Conservation (phyloP, 2,113 vertebrate species). For the Anguilla rostrata region DNA sequence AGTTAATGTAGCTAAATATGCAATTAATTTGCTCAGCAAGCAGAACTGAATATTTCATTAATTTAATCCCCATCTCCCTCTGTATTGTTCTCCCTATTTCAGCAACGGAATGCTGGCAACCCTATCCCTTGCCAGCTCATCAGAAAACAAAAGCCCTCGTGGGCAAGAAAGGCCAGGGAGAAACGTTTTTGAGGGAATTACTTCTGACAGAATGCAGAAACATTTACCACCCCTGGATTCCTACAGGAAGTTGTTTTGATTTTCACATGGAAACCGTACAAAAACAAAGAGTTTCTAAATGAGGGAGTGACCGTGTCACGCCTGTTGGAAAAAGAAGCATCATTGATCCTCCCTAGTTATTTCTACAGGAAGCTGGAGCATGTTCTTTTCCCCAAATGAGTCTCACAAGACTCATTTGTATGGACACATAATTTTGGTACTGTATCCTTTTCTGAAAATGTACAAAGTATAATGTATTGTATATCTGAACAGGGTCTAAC, state of each 20-base stretch:
- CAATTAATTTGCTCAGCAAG: no score
- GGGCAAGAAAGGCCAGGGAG: neutral
- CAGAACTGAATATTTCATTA: no score
- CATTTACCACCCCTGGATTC: neutral
- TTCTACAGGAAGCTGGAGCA: neutral
- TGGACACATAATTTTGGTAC: neutral
- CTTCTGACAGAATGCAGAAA: neutral
- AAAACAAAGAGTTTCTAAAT: no score
- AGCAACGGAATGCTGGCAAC: no score
- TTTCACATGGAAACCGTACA: no score
- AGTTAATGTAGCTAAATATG: no score
- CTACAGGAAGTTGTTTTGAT: no score
- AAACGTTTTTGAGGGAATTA: neutral
- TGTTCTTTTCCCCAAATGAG: no score
- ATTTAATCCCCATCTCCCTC: no score
- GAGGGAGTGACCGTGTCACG: neutral
- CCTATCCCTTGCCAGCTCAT: no score
- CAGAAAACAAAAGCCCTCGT: neutral
- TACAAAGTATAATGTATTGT: neutral
- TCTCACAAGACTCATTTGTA: neutral
- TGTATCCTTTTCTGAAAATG: no score
- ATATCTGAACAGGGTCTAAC: neutral
- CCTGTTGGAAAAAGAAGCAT: neutral
- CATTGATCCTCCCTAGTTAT: neutral
- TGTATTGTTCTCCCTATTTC: no score